A percentile compares a stretch with the other conserved stretches of the same genome.
phyloP scores from a whole-genome alignment of 2,888 invertebrate genomes.

The Ptilodon capucinus region DNA sequence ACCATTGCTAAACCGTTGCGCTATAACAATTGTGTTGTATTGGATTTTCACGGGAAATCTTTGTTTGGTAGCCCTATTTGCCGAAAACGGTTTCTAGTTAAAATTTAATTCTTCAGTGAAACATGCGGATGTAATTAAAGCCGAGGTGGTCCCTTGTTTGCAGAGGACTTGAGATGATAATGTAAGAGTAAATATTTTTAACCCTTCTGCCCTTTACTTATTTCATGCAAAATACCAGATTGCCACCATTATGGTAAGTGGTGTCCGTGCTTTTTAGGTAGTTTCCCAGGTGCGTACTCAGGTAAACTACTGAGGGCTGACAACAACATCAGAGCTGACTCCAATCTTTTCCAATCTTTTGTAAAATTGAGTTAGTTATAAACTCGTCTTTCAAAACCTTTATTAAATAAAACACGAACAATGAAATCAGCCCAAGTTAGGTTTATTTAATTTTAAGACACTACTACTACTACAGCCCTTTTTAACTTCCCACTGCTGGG shows the following conservation, averaged over 20 bases:
- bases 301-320: no score
- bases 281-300: no score
- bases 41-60: not conserved
- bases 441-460: no score
- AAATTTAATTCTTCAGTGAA: slow-evolving; percentile 44
- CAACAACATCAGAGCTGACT: no score
- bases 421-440: no score
- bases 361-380: no score
- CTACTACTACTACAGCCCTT: no score
- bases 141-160: slow-evolving; percentile 54
- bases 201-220: slow-evolving; percentile 38
- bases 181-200: slow-evolving; percentile 56
- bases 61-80: not conserved
- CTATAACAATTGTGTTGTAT: no score
- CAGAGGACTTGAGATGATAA: slow-evolving; percentile 55
- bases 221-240: slow-evolving; percentile 29
- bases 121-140: slow-evolving; percentile 56
- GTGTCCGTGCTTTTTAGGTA: slow-evolving; percentile 1
- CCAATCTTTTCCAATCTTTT: no score
- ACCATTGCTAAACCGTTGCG: not conserved
- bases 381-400: no score
- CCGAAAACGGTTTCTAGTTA: slow-evolving; percentile 43
- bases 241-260: slow-evolving; percentile 11
- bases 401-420: no score
- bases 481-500: no score